phyloP scores from a whole-genome alignment of 2,888 invertebrate genomes.

The Cephus pulcher region DNA sequence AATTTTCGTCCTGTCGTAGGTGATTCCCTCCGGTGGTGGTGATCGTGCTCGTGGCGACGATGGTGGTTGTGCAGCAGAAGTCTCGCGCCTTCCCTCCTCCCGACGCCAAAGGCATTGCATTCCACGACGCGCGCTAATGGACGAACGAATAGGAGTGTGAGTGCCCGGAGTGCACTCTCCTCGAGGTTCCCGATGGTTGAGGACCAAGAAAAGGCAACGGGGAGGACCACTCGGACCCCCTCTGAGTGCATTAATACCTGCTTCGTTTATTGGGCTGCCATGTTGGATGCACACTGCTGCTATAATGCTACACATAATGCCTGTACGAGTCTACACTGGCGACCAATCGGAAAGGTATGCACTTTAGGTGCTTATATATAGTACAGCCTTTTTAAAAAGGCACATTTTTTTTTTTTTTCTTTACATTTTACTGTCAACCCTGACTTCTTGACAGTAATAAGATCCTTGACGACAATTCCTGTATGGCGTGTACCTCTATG shows the following conservation, averaged over 20 bases:
- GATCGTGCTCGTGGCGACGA: neutral
- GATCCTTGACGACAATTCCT: neutral
- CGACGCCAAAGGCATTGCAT: constrained; percentile 34
- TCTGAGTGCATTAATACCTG: constrained; percentile 25
- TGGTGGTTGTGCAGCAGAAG: neutral
- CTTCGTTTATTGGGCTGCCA: constrained; percentile 30
- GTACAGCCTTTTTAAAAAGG: neutral
- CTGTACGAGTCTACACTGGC: neutral
- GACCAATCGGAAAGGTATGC: neutral
- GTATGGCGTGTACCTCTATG: neutral
- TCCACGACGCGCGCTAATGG: constrained; percentile 47
- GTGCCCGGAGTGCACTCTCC: constrained; percentile 32
- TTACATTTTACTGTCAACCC: neutral
- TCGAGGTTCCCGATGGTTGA: constrained; percentile 13
- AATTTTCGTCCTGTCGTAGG: constrained; percentile 45
- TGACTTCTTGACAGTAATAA: neutral
- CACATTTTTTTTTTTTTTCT: neutral
- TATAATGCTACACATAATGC: neutral
- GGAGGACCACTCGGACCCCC: constrained; percentile 16
- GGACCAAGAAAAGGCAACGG: constrained; percentile 19
- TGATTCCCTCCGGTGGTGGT: constrained; percentile 26
- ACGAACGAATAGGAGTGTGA: constrained; percentile 38
- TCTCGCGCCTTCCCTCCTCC: constrained; percentile 26
- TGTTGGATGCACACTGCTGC: constrained; percentile 11
- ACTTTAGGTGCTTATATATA: neutral